Base-by-base conservation (phyloP, 2,113 vertebrate genomes). In the Maylandia zebra region DNA sequence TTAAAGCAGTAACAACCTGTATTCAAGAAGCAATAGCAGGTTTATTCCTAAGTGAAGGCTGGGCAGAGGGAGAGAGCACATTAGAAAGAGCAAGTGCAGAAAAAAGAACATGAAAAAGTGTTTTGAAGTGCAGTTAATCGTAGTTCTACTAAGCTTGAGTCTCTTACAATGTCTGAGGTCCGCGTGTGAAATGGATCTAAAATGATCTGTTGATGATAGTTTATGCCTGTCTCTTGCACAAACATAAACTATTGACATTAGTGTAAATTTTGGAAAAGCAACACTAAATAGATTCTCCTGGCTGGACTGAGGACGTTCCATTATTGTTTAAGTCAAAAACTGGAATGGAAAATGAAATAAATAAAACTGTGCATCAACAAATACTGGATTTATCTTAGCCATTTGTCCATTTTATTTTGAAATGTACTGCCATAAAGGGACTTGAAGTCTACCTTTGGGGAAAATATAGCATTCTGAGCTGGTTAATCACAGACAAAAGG, bases 1-100 rank as follows among this genome's bases (percentile, higher is more conserved):
- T 84, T 5, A 64, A 45, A 14, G 32, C 12, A 52, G 22, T 4
- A 22, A 45, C 43, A 34, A 32, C 56, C 52, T 48, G 16, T 6
- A 12, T 52, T 79, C 3, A 88, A 41, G 27, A 11, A 8, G 17
- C 52, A 43, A 48, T 48, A 12, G 22, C 13, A 43, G 5, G 6
- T 24, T 57, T 50, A 56, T 85, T 85, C 30, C 55, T 83, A 53
- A 59, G 3, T 86, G 69, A 84, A 66, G 86, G 91, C 82, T 90
- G 83, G 85, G 89, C 85, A 91, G 86, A 89, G 89, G 81, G 85
- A 91, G 86, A 87, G 80, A 90, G 84, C 8, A 61, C 30, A 66
- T 85, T 34, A 30, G 69, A 30, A 24, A 50, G 52, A 71, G 48
- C 36, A 66, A 80, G 66, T 36, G 8, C n/a, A 71, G 32, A 19